A percentile compares a stretch with the other conserved stretches of the same genome.
Conservation (phyloP, 1,140 invertebrate species). For the Marisa cornuarietis region DNA sequence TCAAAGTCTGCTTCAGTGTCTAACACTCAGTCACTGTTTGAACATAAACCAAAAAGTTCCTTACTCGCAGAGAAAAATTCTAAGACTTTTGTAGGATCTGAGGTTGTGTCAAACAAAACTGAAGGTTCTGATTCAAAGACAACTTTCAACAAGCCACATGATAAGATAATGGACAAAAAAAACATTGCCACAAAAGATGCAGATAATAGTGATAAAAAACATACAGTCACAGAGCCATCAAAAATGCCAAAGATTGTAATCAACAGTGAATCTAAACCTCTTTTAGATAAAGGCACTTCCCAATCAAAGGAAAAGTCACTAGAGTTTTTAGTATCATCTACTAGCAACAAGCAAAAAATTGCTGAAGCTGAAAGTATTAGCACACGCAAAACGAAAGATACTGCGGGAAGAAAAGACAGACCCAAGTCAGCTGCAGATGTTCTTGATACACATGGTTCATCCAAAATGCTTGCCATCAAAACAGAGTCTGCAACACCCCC, state of each 20-base stretch:
- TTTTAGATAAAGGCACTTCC: too few relatives aligned
- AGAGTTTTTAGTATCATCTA: too few relatives aligned
- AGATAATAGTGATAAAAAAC: background rate
- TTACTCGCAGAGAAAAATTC: background rate
- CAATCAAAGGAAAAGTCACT: too few relatives aligned
- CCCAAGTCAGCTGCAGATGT: conserved; percentile 16
- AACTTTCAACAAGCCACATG: background rate
- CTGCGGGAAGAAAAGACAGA: background rate
- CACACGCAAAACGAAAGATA: background rate
- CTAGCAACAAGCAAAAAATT: too few relatives aligned
- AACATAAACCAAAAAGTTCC: too few relatives aligned
- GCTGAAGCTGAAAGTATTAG: too few relatives aligned
- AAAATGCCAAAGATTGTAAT: too few relatives aligned
- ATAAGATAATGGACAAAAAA: too few relatives aligned
- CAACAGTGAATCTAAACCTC: too few relatives aligned
- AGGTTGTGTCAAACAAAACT: background rate
- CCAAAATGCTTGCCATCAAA: background rate
- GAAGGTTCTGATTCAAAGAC: background rate
- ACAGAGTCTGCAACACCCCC: conserved; percentile 3
- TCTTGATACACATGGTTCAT: background rate
- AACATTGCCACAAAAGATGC: background rate
- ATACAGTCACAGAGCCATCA: background rate
- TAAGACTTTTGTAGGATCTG: background rate
- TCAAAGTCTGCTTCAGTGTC: background rate
- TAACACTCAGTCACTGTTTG: background rate